Evolutionary conservation across 2,797 vertebrate species (phyloP), one percentile per base, ranked within the genome.

Genomic region (Sebastiscus tertius): DNA sequence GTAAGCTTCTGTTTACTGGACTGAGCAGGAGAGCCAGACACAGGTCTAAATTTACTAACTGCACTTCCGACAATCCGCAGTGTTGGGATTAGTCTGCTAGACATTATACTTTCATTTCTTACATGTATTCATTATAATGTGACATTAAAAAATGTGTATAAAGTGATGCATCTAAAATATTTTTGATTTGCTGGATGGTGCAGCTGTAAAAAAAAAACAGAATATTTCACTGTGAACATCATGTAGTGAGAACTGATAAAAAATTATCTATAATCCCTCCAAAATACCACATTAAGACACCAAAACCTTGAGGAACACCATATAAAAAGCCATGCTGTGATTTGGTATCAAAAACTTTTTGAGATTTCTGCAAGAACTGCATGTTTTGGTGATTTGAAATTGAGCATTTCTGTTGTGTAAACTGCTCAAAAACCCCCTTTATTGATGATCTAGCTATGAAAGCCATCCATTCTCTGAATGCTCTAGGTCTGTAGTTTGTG

Each of bases 1-100:
- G 65, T 77, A 86, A 81, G 75, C 76, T 14, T 46, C 52, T 88
- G 76, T 85, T 90, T 79, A 81, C 79, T 60, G 70, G 34, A 36
- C 14, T 46, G 31, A 75, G 42, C 26, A 7, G 46, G 34, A 54
- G 42, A 76, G 75, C 34, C 64, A 75, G 46, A 36, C 55, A 62
- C 39, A 16, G n/a, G 60, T 79, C 77, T 79, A 64, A 72, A 81
- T 81, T 24, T 80, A 85, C 54, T 29, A 18, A 22, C 46, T 24
- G 67, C 22, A 20, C 46, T 46, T 29, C n/a, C 18, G 8, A 27
- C 10, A 13, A 4, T 29, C 29, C 24, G 12, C 54, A 39, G 42
- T 61, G 18, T 5, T 54, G 7, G 60, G 29, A 52, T 73, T 66
- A 59, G 12, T 59, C 63, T 42, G 8, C 14, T 2, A 16, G n/a